Evolutionary conservation across 2,797 vertebrate genomes (phyloP).

Genomic region (Paguma larvata): DNA sequence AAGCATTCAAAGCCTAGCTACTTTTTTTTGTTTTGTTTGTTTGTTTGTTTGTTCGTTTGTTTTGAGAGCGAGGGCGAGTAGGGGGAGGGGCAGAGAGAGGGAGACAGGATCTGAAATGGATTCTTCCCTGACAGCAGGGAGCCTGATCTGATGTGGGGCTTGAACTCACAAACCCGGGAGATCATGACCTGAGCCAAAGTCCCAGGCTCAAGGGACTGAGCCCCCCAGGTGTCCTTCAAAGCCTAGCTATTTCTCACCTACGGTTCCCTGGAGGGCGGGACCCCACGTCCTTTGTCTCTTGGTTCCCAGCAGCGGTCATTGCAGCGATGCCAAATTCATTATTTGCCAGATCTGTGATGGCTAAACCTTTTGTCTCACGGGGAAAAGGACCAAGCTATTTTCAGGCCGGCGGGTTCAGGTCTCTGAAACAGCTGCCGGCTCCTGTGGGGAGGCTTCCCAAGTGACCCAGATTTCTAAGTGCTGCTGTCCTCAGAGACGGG

Average conservation of each 20-base stretch:
- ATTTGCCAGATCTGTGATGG: not conserved
- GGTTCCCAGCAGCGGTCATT: not conserved
- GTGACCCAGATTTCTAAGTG: slow-evolving; percentile 23
- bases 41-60: too few species aligned
- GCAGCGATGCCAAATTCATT: not conserved
- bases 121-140: too few species aligned
- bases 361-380: not conserved
- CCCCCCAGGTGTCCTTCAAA: too few species aligned
- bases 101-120: too few species aligned
- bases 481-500: not conserved
- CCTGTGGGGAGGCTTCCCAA: slow-evolving; percentile 30
- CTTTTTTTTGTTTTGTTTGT: not conserved
- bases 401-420: not conserved
- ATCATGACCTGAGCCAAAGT: too few species aligned
- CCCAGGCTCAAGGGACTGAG: too few species aligned
- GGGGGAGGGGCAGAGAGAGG: too few species aligned
- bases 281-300: not conserved
- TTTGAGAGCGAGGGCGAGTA: too few species aligned
- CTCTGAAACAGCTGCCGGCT: not conserved
- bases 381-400: not conserved
- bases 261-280: not conserved
- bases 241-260: not conserved
- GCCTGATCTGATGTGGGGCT: too few species aligned
- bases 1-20: not conserved
- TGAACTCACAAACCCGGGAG: too few species aligned